A percentile compares a stretch with the other conserved stretches of the same genome.
Evolutionary conservation across 2,888 invertebrate genomes (phyloP).

Genomic region (Lacanobia oleracea): DNA sequence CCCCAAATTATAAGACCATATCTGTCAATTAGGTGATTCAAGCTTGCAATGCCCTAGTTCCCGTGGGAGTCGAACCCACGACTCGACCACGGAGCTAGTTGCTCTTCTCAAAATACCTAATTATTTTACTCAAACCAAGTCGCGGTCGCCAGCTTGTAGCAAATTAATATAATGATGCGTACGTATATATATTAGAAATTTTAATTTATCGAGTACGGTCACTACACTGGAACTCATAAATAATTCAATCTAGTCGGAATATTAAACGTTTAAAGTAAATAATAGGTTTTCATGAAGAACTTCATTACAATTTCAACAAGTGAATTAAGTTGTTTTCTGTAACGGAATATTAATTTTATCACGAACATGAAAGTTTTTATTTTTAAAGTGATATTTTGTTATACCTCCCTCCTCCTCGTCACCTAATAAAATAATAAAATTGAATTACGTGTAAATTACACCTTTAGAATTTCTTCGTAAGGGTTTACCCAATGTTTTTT

Average conservation of each 20-base stretch:
- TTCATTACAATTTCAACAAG: slow-evolving; percentile 8
- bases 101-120: neutral
- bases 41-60: too few species aligned
- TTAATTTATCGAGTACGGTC: slow-evolving; percentile 27
- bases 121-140: neutral
- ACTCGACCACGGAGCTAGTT: too few species aligned
- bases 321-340: neutral
- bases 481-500: neutral
- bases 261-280: slow-evolving; percentile 15
- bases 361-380: neutral
- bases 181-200: slow-evolving; percentile 20
- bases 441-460: neutral
- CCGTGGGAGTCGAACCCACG: too few species aligned
- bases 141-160: too few species aligned
- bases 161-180: neutral
- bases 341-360: slow-evolving; percentile 1
- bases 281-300: slow-evolving; percentile 17
- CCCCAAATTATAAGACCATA: too few species aligned
- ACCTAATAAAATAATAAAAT: too few species aligned
- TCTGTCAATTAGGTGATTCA: too few species aligned
- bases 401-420: too few species aligned
- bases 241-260: slow-evolving; percentile 36
- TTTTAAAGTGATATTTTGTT: neutral
- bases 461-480: neutral
- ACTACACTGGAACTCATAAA: slow-evolving; percentile 21